These are phyloP conservation scores for Protobothrops flavoviridis DNA, from an alignment of 2,113 vertebrate genomes.

Conservation along the genomic window DNA sequence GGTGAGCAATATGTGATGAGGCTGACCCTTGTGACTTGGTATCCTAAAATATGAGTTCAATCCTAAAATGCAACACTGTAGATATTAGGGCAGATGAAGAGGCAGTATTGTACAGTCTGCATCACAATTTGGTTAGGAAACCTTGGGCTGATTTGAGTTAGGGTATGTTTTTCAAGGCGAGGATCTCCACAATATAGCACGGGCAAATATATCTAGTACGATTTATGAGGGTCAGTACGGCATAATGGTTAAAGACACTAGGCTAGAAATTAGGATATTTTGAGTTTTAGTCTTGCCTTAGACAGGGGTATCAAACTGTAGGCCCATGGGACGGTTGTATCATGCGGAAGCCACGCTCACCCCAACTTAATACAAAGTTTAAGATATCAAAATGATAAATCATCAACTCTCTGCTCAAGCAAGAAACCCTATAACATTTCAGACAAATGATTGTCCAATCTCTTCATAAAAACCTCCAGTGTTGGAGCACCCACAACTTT, in stretches of 20 bases:
- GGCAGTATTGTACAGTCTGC: background rate
- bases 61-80: background rate
- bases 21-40: background rate
- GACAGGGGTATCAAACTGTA: too few species aligned
- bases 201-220: background rate
- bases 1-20: background rate
- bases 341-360: too few species aligned
- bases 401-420: background rate
- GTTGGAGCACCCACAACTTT: background rate
- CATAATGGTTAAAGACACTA: background rate
- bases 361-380: constrained; percentile 19
- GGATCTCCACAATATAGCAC: background rate
- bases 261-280: background rate
- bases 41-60: background rate
- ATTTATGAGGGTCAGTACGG: background rate
- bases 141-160: background rate
- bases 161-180: background rate
- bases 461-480: background rate
- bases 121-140: background rate
- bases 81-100: background rate
- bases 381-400: constrained; percentile 33
- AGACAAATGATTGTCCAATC: background rate
- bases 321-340: too few species aligned
- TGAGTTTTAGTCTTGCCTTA: background rate
- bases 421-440: background rate